Base-by-base conservation (phyloP, 2,797 vertebrate species). In the Octomys mimax region DNA sequence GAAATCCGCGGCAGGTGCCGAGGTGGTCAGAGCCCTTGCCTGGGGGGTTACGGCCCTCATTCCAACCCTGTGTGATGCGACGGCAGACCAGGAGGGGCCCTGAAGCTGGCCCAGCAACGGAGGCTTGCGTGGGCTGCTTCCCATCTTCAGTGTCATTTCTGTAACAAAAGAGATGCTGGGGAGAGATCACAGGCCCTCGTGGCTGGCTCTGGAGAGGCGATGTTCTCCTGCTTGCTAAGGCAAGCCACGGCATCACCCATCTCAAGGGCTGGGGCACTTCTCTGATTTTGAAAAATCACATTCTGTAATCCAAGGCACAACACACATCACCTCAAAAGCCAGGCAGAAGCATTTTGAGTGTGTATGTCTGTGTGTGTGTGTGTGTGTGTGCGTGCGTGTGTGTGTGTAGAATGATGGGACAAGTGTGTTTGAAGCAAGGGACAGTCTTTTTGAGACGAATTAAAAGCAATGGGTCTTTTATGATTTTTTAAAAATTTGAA, bases 171-270 rank as follows among this genome's bases (percentile, higher is more conserved):
- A 12, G 39, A 57, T 39, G 16, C 12, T 1, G n/a, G 21, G 49
- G 21, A 39, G 61, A 36, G 42, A 3, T 24, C 6, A 2, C 9
- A 42, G 14, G 11, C 42, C 57, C 36, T 66, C 18, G 1, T 6
- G 71, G 61, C 13, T 14, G 5, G 21, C 59, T 52, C 26, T 0
- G 39, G 13, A 24, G 46, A 7, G 12, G 18, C 6, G 12, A 61
- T 6, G 2, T 36, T 54, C 54, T 78, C 33, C 33, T 42, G 49
- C 39, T 73, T 57, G 71, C 52, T 10, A 59, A 59, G 14, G n/a
- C 16, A 5, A 31, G 36, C 83, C n/a, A 52, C 7, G 14, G 9
- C 1, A 0, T 21, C 3, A 0, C 24, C 61, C 61, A 28, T 61
- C 77, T 73, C 5, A 2, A 57, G 61, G 14, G 46, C 33, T 61